Conservation (phyloP, 2,797 vertebrate species). For the Coranthus polyacanthus region DNA sequence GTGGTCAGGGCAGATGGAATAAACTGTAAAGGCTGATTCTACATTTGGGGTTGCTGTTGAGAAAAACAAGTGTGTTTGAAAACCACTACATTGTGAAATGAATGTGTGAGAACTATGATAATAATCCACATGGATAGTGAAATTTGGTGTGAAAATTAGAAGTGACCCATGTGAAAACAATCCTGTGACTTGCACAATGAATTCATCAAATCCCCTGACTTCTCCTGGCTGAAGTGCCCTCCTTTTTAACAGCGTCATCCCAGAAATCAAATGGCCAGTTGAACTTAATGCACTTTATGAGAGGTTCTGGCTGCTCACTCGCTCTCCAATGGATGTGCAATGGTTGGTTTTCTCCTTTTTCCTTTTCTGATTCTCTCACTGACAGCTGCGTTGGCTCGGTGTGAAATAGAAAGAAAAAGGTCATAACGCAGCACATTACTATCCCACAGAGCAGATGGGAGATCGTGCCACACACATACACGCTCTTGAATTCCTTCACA, state of each 20-base stretch:
- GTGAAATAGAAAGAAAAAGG: slow-evolving; percentile 57
- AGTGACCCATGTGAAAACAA: slow-evolving; percentile 19
- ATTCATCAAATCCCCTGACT: neutral
- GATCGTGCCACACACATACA: slow-evolving; percentile 67
- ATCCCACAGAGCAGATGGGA: slow-evolving; percentile 67
- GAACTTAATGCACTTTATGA: slow-evolving; percentile 29
- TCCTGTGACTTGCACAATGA: slow-evolving; percentile 3
- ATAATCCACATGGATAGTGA: slow-evolving; percentile 29
- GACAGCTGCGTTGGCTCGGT: slow-evolving; percentile 68
- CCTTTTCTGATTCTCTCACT: slow-evolving; percentile 24
- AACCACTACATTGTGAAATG: slow-evolving; percentile 52
- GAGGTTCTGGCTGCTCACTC: slow-evolving; percentile 17
- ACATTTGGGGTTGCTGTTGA: slow-evolving; percentile 28
- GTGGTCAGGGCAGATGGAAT: slow-evolving; percentile 47
- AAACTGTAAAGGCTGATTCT: slow-evolving; percentile 19
- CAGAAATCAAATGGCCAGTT: slow-evolving; percentile 5
- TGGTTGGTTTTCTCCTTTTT: slow-evolving; percentile 20
- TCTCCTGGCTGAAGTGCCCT: slow-evolving; percentile 5
- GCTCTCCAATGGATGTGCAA: slow-evolving; percentile 13
- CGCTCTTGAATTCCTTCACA: slow-evolving; percentile 36
- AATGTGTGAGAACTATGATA: slow-evolving; percentile 35
- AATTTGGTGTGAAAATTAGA: slow-evolving; percentile 15
- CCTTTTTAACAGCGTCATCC: neutral
- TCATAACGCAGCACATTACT: slow-evolving; percentile 60
- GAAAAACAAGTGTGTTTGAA: slow-evolving; percentile 43